These are phyloP conservation scores for Apotomis turbidana DNA, from an alignment of 2,888 invertebrate species.

Conservation along the genomic window DNA sequence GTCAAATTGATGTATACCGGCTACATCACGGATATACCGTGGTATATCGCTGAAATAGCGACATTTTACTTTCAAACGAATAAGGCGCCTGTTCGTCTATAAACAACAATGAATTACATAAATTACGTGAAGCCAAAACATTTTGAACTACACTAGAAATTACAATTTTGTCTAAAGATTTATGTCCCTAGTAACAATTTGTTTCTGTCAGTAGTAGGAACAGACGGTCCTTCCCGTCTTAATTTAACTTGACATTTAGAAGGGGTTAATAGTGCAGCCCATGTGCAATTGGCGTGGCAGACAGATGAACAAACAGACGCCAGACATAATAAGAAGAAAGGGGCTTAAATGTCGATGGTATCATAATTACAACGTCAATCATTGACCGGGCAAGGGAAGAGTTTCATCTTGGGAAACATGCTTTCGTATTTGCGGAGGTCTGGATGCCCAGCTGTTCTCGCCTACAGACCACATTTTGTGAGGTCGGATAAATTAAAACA, in stretches of 20 bases:
- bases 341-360: conserved; percentile 7
- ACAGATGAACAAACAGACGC: conserved; percentile 51
- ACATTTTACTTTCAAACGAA: too few species aligned
- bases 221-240: conserved; percentile 26
- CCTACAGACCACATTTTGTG: too few species aligned
- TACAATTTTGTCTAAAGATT: conserved; percentile 14
- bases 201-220: conserved; percentile 11
- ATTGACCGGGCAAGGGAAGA: background rate
- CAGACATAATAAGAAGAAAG: conserved; percentile 63
- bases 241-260: conserved; percentile 49
- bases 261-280: conserved; percentile 53
- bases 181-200: conserved; percentile 25
- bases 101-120: too few species aligned
- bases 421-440: too few species aligned
- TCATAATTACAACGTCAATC: conserved; percentile 7
- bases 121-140: too few species aligned
- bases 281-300: conserved; percentile 61
- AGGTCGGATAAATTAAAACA: too few species aligned
- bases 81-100: too few species aligned
- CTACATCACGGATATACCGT: too few species aligned
- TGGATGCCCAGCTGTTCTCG: too few species aligned
- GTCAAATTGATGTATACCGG: too few species aligned
- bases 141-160: background rate
- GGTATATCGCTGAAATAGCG: too few species aligned
- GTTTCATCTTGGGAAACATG: too few species aligned